Evolutionary conservation across 1,140 invertebrate species (phyloP).

Genomic region (Drosophila nasuta): DNA sequence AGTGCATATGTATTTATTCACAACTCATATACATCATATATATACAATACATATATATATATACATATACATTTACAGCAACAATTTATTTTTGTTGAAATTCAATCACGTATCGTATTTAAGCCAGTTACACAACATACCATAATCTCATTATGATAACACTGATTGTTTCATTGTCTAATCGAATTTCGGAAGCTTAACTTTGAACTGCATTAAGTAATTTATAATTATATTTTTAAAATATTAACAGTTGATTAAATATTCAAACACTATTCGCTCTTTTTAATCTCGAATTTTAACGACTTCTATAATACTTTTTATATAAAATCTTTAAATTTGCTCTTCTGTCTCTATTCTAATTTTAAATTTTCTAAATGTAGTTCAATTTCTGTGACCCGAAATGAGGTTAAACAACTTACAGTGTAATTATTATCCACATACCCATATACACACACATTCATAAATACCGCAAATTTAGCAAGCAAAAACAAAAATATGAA

Average conservation of each 20-base stretch:
- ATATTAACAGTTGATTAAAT: not conserved
- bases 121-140: constrained; percentile 55
- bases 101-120: constrained; percentile 51
- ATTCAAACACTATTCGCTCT: not conserved
- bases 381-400: not conserved
- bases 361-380: not conserved
- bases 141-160: constrained; percentile 43
- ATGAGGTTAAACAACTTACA: not conserved
- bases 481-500: constrained; percentile 33
- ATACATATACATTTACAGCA: constrained; percentile 46
- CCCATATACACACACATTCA: constrained; percentile 25
- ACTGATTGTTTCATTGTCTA: not conserved
- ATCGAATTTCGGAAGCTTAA: not conserved
- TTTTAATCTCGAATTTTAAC: too few species aligned
- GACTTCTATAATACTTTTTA: too few species aligned
- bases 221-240: not conserved
- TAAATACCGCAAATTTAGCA: constrained; percentile 47
- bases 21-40: constrained; percentile 66
- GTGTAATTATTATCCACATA: constrained; percentile 16
- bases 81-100: constrained; percentile 57
- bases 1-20: constrained; percentile 76
- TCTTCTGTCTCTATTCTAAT: not conserved
- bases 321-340: too few species aligned
- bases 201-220: not conserved
- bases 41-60: constrained; percentile 44